Base-by-base conservation (phyloP, 1,140 invertebrate genomes). In the Globodera rostochiensis region DNA sequence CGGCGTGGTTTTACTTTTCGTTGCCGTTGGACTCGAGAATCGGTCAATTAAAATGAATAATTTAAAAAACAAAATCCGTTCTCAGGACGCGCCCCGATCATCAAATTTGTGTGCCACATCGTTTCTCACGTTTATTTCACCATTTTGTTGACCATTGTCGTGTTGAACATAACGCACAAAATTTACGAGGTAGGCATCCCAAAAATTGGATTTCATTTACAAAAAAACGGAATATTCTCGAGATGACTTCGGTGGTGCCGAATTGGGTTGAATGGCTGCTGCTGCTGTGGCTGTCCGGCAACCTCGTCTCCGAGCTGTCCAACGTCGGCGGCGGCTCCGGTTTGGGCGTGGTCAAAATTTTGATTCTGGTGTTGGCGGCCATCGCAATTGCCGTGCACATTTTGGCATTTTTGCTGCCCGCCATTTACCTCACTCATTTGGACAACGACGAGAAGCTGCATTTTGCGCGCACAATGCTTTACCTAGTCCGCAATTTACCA, bases 71-170 rank as follows among this genome's bases (percentile, higher is more conserved):
- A 36, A 82, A 67, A 19, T 50, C n/a, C 9, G 19, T 84, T 86
- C 81, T 47, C 60, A 84, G 87, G 88, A 6, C 66, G 87, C 46
- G 89, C 89, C 6, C 97, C 97, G 25, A 97, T 99, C 84, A 97
- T 99, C 87, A 98, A 98, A 91, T 99, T 99, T 90, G 98, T 98
- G 94, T 97, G 96, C 15, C 98, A 98, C 91, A 92, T 99, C 74
- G 98, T 97, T 1, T 98, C 97, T 1, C 97, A 99, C 91, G 94
- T 83, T 19, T 83, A 83, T 69, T 93, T 99, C 76, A 98, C 98
- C 93, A 91, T 96, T 73, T 93, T 98, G 83, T 93, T 98, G 83
- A 93, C 94, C 75, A 83, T 90, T n/a, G 88, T 89, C 5, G 88
- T 90, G 15, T 76, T 89, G 45, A 90, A 90, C 70, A 83, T 89